Base-by-base conservation (phyloP, 2,113 vertebrate genomes). In the Hemibagrus wyckioides region DNA sequence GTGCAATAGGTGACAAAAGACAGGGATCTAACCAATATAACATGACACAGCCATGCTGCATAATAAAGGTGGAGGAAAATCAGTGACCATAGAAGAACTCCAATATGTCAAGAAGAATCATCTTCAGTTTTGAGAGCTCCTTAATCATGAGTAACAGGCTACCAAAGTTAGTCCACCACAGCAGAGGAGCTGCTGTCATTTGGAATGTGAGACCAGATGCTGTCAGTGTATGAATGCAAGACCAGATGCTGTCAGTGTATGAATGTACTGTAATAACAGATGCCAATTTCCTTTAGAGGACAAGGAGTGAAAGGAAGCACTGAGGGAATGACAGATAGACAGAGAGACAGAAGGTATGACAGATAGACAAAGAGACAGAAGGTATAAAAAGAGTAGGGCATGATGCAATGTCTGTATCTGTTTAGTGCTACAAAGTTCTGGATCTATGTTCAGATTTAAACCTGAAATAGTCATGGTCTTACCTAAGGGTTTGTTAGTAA, bases 41-140 rank as follows among this genome's bases (percentile, higher is more conserved):
- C 76, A 80, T 2, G 1, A 80, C 30, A 25, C 2, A 10, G 21
- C 17, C 11, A 13, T 9, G 39, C 30, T 33, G n/a, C 30, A 33
- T 54, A 36, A 6, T 30, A 54, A 39, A 23, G 21, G 11, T 41
- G 36, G 11, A 25, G 13, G 30, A 59, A 41, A 81, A 79, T 39
- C 33, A 25, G 33, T 25, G 10, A 59, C 79, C 9, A 25, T 39
- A 21, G 1, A 33, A 33, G 17, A 33, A 10, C 6, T 57, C 30
- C 79, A 81, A 39, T 57, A 80, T 80, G 28, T 80, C 52, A 80
- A 57, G 15, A 41, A 81, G 50, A 36, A 59, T 59, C 25, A 36
- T 25, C 19, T 81, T 36, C 17, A 57, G 5, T 54, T 80, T n/a
- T 81, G 7, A 59, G 3, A 54, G 48, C 48, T 59, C 19, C 79